Conservation (phyloP, 2,888 invertebrate species). For the Altica lythri region DNA sequence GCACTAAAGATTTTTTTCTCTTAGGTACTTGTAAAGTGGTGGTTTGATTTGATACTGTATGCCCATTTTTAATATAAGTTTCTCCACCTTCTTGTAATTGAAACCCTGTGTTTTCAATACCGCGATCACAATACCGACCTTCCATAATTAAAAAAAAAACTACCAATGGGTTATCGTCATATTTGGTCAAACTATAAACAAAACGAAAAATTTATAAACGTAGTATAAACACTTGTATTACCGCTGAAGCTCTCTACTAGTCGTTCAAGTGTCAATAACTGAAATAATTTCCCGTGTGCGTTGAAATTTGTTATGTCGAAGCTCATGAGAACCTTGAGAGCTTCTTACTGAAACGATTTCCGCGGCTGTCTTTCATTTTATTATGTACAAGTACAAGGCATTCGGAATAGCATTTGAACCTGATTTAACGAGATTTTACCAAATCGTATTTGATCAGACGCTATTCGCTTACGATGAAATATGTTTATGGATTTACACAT, state of each 20-base stretch:
- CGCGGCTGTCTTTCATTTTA: constrained; percentile 11
- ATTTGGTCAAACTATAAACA: neutral
- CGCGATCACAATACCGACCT: constrained; percentile 39
- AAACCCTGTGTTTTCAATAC: constrained; percentile 49
- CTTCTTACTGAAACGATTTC: constrained; percentile 20
- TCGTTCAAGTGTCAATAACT: neutral
- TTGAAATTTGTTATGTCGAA: constrained; percentile 1
- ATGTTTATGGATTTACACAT: too few relatives aligned
- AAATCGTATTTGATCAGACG: constrained; percentile 18
- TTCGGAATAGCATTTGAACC: constrained; percentile 19
- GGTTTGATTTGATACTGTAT: constrained; percentile 5
- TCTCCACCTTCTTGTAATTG: constrained; percentile 48
- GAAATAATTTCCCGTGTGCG: neutral
- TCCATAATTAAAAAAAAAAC: constrained; percentile 39
- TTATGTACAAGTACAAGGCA: constrained; percentile 3
- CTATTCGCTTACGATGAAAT: too few relatives aligned
- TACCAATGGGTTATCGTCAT: constrained; percentile 13
- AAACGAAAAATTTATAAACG: neutral
- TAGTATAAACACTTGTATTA: neutral
- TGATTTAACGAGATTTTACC: constrained; percentile 28
- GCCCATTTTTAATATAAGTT: constrained; percentile 19
- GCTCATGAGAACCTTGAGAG: constrained; percentile 7
- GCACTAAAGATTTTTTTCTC: constrained; percentile 66
- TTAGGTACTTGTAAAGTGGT: constrained; percentile 37
- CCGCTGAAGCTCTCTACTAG: neutral